Conservation (phyloP, 2,113 vertebrate species). For the Myrmecophaga tridactyla region DNA sequence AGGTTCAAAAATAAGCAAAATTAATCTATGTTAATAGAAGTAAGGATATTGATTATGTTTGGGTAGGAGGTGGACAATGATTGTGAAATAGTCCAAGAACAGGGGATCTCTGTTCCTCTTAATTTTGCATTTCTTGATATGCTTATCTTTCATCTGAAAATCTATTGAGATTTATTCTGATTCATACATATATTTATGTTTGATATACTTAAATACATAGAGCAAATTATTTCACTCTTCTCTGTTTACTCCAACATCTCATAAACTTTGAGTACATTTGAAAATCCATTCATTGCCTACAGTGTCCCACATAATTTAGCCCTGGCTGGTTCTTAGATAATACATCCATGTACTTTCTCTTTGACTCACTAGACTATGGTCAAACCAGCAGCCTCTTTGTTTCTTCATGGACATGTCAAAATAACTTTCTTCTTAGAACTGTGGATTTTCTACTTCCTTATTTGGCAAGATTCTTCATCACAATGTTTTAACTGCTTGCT, state of each 20-base stretch:
- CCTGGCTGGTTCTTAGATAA: background rate
- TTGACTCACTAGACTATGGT: background rate
- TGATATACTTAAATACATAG: background rate
- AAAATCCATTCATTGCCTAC: background rate
- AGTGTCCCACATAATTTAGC: background rate
- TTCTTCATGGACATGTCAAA: background rate
- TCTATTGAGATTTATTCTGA: fast-evolving
- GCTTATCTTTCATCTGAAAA: too few relatives aligned
- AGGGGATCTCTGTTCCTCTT: background rate
- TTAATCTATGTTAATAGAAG: background rate
- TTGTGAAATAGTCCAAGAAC: background rate
- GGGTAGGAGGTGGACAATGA: background rate
- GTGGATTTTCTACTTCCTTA: background rate
- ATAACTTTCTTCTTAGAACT: too few relatives aligned
- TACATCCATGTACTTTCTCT: background rate
- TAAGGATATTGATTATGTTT: background rate
- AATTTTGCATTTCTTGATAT: background rate
- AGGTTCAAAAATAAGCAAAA: background rate
- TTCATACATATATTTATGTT: background rate
- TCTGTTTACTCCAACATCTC: background rate
- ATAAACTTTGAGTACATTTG: background rate
- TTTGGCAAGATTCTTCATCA: background rate
- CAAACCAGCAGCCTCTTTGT: background rate
- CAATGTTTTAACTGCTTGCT: background rate
- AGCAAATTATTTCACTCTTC: background rate